phyloP scores from a whole-genome alignment of 2,797 vertebrate species.

The Cirrhinus mrigala region DNA sequence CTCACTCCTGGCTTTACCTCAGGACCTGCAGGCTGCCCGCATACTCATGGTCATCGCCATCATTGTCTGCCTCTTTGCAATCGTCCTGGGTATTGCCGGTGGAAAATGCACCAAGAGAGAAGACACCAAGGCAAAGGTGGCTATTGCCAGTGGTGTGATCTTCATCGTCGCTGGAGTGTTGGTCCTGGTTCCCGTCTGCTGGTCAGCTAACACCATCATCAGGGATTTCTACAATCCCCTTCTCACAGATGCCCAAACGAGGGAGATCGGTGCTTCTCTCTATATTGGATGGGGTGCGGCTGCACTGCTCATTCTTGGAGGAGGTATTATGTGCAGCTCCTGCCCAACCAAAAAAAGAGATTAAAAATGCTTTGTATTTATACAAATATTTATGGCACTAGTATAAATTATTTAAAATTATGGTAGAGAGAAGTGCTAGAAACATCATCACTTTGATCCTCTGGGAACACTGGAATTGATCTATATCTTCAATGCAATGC shows the following conservation, averaged over 20 bases:
- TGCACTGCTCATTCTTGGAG: conserved; percentile 85
- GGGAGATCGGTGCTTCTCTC: conserved; percentile 88
- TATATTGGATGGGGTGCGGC: conserved; percentile 92
- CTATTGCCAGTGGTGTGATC: conserved; percentile 80
- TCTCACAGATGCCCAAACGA: conserved; percentile 80
- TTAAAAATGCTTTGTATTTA: too few relatives aligned
- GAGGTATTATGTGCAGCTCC: conserved; percentile 85
- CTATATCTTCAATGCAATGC: too few relatives aligned
- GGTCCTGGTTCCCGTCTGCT: conserved; percentile 87
- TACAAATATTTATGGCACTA: too few relatives aligned
- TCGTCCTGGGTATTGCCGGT: conserved; percentile 81
- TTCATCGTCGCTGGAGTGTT: conserved; percentile 85
- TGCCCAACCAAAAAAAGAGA: conserved; percentile 65
- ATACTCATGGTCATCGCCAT: conserved; percentile 86
- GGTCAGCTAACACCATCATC: conserved; percentile 90
- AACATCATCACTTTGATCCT: too few relatives aligned
- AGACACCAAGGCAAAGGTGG: conserved; percentile 81
- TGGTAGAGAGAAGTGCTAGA: too few relatives aligned
- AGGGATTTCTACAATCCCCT: conserved; percentile 92
- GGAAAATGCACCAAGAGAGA: conserved; percentile 91
- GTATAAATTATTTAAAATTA: too few relatives aligned
- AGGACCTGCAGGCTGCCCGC: conserved; percentile 91
- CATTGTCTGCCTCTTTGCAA: conserved; percentile 75
- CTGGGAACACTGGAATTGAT: too few relatives aligned
- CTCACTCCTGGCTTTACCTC: conserved; percentile 85